A percentile compares a stretch with the other conserved stretches of the same genome.
Evolutionary conservation across 23 tunicate species (phyloP).

Genomic region (Phallusia fumigata): DNA sequence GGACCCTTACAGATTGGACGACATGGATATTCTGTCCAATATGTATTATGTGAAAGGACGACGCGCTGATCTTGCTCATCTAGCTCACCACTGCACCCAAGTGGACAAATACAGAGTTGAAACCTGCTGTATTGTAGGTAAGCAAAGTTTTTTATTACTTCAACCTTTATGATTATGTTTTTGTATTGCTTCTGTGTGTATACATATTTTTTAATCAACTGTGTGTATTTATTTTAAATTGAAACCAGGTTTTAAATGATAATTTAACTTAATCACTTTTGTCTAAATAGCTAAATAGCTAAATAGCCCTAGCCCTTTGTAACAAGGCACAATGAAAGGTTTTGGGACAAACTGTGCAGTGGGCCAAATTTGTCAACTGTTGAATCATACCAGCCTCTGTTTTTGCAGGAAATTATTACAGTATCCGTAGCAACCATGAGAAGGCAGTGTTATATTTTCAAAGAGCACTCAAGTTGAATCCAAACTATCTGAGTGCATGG

Average conservation of each 20-base stretch:
- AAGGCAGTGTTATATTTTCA: constrained; percentile 80
- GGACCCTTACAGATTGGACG: constrained; percentile 81
- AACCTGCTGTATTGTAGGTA: constrained; percentile 89
- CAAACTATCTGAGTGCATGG: constrained; percentile 95
- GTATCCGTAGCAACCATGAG: constrained; percentile 66
- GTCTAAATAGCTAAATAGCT: too few species aligned
- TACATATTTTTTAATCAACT: too few species aligned
- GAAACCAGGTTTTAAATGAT: too few species aligned
- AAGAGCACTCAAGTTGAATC: constrained; percentile 86
- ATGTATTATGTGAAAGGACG: constrained; percentile 90
- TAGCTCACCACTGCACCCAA: constrained; percentile 87
- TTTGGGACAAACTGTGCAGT: too few species aligned
- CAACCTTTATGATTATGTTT: too few species aligned
- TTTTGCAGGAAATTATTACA: constrained; percentile 76
- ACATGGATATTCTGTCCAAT: constrained; percentile 89
- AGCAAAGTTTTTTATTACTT: constrained; percentile 4
- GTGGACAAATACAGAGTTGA: constrained; percentile 93
- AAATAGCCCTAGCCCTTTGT: too few species aligned
- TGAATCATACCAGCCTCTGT: neutral
- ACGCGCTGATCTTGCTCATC: constrained; percentile 61
- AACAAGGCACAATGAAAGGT: too few species aligned
- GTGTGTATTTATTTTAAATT: too few species aligned
- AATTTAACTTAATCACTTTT: too few species aligned
- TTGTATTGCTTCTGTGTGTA: too few species aligned
- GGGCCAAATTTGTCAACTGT: neutral